These are phyloP conservation scores for Pterois miles DNA, from an alignment of 2,797 vertebrate species.

Conservation along the genomic window DNA sequence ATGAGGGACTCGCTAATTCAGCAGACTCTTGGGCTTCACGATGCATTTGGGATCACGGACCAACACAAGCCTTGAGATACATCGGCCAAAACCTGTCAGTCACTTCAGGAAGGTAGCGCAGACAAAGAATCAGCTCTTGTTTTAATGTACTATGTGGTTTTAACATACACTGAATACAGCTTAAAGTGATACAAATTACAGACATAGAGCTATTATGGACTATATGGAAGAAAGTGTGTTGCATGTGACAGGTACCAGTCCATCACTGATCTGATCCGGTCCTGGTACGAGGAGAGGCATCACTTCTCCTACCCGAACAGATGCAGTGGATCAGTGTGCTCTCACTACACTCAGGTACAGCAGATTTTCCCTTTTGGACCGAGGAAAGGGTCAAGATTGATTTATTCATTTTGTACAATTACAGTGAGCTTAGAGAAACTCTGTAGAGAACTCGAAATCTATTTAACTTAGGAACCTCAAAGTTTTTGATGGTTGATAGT, in stretches of 20 bases:
- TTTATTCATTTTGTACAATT: background rate
- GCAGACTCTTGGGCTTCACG: slow-evolving; percentile 88
- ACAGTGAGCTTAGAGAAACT: background rate
- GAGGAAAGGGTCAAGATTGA: background rate
- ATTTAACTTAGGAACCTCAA: no score
- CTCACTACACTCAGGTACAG: slow-evolving; percentile 92
- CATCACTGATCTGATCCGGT: slow-evolving; percentile 84
- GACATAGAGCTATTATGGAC: background rate
- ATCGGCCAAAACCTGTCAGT: slow-evolving; percentile 92
- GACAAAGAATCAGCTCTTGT: background rate
- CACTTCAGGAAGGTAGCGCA: slow-evolving; percentile 86
- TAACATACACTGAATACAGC: background rate
- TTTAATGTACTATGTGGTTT: background rate
- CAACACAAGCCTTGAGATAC: slow-evolving; percentile 84
- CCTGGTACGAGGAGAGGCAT: slow-evolving; percentile 88
- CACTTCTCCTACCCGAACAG: slow-evolving; percentile 87
- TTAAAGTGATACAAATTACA: background rate
- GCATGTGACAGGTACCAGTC: slow-evolving; percentile 82
- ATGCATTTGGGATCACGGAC: slow-evolving; percentile 91
- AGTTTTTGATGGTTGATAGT: no score
- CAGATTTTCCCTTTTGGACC: fast-evolving
- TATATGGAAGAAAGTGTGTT: background rate
- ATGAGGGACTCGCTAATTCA: slow-evolving; percentile 86
- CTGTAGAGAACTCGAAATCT: no score
- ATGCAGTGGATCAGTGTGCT: slow-evolving; percentile 87